These are phyloP conservation scores for Zoroaster sp. DNA, from an alignment of 53 echinoderm and acorn worm genomes.

Conservation along the genomic window DNA sequence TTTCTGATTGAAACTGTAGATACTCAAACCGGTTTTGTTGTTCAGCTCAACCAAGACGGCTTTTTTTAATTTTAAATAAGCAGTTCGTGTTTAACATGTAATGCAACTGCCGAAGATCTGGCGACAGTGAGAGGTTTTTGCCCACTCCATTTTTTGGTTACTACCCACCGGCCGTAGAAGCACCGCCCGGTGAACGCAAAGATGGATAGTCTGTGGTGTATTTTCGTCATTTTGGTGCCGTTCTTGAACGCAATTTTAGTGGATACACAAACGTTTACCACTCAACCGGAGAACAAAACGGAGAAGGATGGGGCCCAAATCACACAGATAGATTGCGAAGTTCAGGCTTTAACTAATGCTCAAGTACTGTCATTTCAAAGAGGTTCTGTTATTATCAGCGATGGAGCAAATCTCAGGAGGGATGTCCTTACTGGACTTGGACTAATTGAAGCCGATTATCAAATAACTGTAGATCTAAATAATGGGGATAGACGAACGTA, in stretches of 20 bases:
- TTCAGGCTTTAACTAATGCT: not conserved
- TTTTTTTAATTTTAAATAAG: too few relatives aligned
- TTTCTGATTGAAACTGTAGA: too few relatives aligned
- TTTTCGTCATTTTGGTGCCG: not conserved
- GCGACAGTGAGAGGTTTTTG: not conserved
- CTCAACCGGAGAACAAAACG: not conserved
- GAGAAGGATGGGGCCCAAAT: not conserved
- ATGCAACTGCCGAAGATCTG: too few relatives aligned
- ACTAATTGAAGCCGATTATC: not conserved
- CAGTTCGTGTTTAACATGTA: too few relatives aligned
- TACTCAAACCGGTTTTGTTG: too few relatives aligned
- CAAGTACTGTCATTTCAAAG: not conserved
- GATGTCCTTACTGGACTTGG: not conserved
- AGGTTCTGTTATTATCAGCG: not conserved
- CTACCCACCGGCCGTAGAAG: too few relatives aligned
- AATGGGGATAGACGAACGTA: not conserved
- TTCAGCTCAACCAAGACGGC: too few relatives aligned
- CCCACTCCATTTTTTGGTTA: not conserved
- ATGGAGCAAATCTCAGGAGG: not conserved
- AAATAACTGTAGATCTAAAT: not conserved
- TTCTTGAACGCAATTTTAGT: not conserved
- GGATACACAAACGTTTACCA: not conserved
- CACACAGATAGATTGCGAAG: not conserved
- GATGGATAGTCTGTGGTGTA: constrained; percentile 16
- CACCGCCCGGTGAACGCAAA: not conserved